These are phyloP conservation scores for Dendroctonus ponderosae DNA, from an alignment of 1,140 invertebrate species.

Conservation along the genomic window DNA sequence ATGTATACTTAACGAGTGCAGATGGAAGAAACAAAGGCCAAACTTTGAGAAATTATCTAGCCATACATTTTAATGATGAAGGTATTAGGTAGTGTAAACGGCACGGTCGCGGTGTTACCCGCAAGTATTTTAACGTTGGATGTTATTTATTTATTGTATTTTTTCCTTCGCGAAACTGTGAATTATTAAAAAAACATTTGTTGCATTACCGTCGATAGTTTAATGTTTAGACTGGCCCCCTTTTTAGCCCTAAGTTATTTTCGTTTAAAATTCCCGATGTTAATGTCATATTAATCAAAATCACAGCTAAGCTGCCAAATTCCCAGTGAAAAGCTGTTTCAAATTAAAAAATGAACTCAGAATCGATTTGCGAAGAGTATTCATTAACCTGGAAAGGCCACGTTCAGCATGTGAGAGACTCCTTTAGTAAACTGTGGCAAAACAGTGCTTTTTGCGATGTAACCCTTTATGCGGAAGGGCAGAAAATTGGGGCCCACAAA, in stretches of 20 bases:
- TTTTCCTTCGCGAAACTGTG: conserved; percentile 5
- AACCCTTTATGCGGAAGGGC: conserved; percentile 80
- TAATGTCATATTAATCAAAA: neutral
- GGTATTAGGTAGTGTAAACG: neutral
- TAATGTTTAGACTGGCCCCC: neutral
- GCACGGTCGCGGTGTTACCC: neutral
- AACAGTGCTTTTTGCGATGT: conserved; percentile 84
- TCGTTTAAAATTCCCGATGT: conserved; percentile 47
- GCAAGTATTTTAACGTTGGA: conserved; percentile 7
- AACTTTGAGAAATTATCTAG: neutral
- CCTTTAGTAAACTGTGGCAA: conserved; percentile 72
- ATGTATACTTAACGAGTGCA: conserved; percentile 9
- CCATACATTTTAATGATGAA: neutral
- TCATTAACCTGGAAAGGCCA: conserved; percentile 74
- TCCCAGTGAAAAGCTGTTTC: neutral
- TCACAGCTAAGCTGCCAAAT: too few relatives aligned
- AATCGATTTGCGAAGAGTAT: conserved; percentile 2
- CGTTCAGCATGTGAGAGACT: conserved; percentile 69
- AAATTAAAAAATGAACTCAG: neutral
- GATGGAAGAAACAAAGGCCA: neutral
- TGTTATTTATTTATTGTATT: conserved; percentile 15
- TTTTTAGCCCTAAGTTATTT: conserved; percentile 52
- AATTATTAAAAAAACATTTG: conserved; percentile 12
- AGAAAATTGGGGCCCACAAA: conserved; percentile 78
- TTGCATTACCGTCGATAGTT: conserved; percentile 4